A percentile compares a stretch with the other conserved stretches of the same genome.
Evolutionary conservation across 1,140 invertebrate species (phyloP).

Genomic region (Littorina saxatilis): DNA sequence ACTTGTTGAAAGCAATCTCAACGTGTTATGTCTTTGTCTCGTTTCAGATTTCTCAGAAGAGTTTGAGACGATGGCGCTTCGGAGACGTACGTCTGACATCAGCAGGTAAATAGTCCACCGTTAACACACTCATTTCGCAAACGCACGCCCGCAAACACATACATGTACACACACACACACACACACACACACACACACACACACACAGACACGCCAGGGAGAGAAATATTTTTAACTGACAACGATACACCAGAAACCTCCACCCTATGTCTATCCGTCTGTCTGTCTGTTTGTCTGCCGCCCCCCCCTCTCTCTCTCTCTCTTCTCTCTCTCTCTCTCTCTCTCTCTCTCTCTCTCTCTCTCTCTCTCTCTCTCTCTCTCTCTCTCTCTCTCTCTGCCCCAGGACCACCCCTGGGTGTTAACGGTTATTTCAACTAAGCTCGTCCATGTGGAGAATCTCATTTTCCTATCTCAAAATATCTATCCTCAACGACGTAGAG

Average conservation of each 20-base stretch:
- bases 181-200: constrained; percentile 14
- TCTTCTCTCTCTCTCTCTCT: background rate
- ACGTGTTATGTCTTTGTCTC: too few species aligned
- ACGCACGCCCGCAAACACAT: background rate
- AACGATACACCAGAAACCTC: too few species aligned
- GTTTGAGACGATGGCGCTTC: constrained; percentile 33
- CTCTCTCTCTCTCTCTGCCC: too few species aligned
- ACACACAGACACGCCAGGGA: background rate
- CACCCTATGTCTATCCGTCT: background rate
- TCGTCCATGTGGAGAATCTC: too few species aligned
- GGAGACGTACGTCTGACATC: constrained; percentile 29
- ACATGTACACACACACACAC: constrained; percentile 13
- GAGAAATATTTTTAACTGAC: too few species aligned
- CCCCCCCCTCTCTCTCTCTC: background rate
- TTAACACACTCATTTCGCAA: background rate
- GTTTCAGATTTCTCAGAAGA: constrained; percentile 42
- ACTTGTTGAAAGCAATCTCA: too few species aligned
- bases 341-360: too few species aligned
- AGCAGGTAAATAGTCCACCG: constrained; percentile 2
- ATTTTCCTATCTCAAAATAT: too few species aligned
- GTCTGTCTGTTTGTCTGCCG: constrained; percentile 1
- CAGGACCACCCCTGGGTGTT: too few species aligned
- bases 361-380: too few species aligned
- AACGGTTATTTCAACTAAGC: too few species aligned
- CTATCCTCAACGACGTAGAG: too few species aligned